phyloP scores from a whole-genome alignment of 1,140 invertebrate species.

The Drosophila ananassae region DNA sequence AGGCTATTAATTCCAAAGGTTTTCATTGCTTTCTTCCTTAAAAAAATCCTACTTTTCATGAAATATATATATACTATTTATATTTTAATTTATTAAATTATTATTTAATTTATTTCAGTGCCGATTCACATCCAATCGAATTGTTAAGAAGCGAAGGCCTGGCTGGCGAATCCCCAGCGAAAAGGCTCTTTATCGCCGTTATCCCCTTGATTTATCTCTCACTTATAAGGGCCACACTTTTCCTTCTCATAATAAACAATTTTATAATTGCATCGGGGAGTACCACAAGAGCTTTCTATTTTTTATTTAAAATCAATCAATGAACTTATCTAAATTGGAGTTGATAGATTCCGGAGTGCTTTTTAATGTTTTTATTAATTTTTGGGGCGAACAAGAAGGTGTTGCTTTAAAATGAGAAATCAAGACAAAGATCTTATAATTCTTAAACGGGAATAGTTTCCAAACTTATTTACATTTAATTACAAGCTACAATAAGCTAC shows the following conservation, averaged over 20 bases:
- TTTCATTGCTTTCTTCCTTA: too few relatives aligned
- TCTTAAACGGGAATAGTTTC: slow-evolving; percentile 62
- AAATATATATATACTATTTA: too few relatives aligned
- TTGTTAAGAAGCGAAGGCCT: slow-evolving; percentile 13
- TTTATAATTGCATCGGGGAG: slow-evolving; percentile 58
- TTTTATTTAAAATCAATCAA: slow-evolving; percentile 23
- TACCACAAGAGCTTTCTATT: slow-evolving; percentile 20
- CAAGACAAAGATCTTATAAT: too few relatives aligned
- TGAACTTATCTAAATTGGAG: slow-evolving; percentile 13
- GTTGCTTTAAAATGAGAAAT: too few relatives aligned
- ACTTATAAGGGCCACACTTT: slow-evolving; percentile 57
- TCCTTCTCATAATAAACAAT: slow-evolving; percentile 67
- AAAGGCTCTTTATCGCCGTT: slow-evolving; percentile 67
- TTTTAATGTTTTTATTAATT: slow-evolving; percentile 4
- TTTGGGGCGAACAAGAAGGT: neutral
- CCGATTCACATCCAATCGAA: slow-evolving; percentile 30
- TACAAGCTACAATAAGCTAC: too few relatives aligned
- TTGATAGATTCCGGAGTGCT: slow-evolving; percentile 9
- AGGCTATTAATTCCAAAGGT: too few relatives aligned
- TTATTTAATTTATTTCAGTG: neutral
- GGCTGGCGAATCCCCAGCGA: slow-evolving; percentile 35
- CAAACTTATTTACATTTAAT: slow-evolving; percentile 80
- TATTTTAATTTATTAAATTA: too few relatives aligned
- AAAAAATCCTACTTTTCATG: too few relatives aligned
- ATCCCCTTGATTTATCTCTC: slow-evolving; percentile 76